Conservation (phyloP, 2,113 vertebrate genomes). For the Dinomys branickii region DNA sequence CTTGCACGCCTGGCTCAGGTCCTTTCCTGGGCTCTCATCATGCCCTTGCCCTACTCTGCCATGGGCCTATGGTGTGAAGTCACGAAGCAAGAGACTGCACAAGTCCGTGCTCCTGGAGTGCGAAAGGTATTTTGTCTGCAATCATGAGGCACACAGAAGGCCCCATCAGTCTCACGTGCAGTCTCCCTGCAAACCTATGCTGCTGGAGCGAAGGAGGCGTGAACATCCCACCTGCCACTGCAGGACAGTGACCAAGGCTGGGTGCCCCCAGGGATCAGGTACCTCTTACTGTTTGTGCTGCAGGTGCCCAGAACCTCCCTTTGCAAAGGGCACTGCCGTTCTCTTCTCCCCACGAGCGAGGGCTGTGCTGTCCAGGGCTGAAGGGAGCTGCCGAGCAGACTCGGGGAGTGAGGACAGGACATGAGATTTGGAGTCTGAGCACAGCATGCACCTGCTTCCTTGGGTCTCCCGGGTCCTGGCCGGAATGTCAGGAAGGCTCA, state of each 20-base stretch:
- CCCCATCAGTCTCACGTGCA: rapidly evolving
- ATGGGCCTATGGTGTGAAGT: background rate
- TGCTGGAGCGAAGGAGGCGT: too few relatives aligned
- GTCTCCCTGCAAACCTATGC: background rate
- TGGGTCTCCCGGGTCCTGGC: background rate
- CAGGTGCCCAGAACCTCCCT: background rate
- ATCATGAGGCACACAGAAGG: rapidly evolving
- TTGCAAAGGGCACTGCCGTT: rapidly evolving
- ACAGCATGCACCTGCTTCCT: background rate
- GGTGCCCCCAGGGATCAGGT: background rate
- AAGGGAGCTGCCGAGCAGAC: background rate
- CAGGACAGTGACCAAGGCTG: rapidly evolving
- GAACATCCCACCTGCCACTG: too few relatives aligned
- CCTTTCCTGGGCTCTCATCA: background rate
- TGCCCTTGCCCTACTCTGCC: background rate
- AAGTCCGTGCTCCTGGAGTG: background rate
- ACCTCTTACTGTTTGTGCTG: too few relatives aligned
- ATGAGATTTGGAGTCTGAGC: background rate
- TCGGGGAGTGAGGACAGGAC: rapidly evolving
- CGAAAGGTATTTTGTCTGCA: rapidly evolving
- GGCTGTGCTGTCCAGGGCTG: background rate
- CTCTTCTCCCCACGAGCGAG: background rate
- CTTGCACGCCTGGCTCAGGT: background rate
- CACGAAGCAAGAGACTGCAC: background rate
- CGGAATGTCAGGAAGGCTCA: background rate